Conservation (phyloP, 2,888 invertebrate genomes). For the Ornithoptera priamus region DNA sequence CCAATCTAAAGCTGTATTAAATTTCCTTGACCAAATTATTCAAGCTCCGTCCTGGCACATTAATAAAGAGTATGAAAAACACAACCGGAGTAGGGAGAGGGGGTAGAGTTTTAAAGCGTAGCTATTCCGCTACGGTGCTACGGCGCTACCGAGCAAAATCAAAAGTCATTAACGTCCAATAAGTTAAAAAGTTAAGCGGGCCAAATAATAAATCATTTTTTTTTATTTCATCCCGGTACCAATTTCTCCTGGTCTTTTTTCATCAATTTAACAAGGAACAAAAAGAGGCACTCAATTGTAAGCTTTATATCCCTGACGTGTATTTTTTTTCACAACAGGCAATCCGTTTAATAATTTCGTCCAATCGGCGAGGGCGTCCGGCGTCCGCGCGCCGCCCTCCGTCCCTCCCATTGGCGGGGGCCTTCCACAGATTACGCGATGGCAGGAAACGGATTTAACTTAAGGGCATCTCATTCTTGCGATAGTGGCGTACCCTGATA, state of each 20-base stretch:
- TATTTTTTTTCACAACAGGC: conserved; percentile 66
- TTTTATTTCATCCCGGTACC: conserved; percentile 72
- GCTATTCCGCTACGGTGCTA: neutral
- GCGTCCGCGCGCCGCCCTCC: conserved; percentile 66
- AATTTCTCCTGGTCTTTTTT: conserved; percentile 75
- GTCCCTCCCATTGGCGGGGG: conserved; percentile 59
- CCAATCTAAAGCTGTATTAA: conserved; percentile 39
- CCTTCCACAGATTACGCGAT: conserved; percentile 71
- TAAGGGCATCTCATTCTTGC: conserved; percentile 75
- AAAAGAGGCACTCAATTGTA: conserved; percentile 72
- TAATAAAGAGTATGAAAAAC: conserved; percentile 53
- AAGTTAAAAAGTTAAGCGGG: conserved; percentile 76
- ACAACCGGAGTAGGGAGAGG: conserved; percentile 39
- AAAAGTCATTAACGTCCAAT: conserved; percentile 78
- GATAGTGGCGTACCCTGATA: conserved; percentile 44
- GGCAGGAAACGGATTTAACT: conserved; percentile 70
- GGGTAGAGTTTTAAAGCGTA: conserved; percentile 45
- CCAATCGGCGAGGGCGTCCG: conserved; percentile 59
- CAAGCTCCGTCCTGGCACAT: conserved; percentile 44
- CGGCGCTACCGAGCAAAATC: conserved; percentile 56
- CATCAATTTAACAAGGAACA: conserved; percentile 78
- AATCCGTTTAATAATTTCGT: conserved; percentile 72
- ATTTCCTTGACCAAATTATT: conserved; percentile 46
- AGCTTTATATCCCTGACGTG: conserved; percentile 57
- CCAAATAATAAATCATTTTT: conserved; percentile 75